A percentile compares a stretch with the other conserved stretches of the same genome.
phyloP scores from a whole-genome alignment of 2,113 vertebrate species.

The Epinephelus cyanopodus region DNA sequence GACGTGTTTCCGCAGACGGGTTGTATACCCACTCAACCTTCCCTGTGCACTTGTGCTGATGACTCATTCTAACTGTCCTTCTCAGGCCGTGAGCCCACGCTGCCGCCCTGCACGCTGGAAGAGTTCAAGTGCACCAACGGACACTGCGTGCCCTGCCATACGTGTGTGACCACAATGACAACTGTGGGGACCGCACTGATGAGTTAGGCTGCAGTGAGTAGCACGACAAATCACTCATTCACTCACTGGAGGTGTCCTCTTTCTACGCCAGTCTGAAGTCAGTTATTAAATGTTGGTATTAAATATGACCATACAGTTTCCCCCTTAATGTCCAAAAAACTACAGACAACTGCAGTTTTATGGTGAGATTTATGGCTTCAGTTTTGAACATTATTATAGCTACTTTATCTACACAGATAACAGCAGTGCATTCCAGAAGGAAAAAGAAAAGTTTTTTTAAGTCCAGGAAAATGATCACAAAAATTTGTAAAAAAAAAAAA shows the following conservation, averaged over 20 bases:
- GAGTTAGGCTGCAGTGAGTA: slow-evolving; percentile 95
- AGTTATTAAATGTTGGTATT: not conserved
- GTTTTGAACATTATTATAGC: not conserved
- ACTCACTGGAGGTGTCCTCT: not conserved
- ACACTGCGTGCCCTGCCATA: slow-evolving; percentile 88
- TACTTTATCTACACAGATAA: not conserved
- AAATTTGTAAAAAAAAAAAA: no score
- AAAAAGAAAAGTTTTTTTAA: not conserved
- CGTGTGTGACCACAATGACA: slow-evolving; percentile 92
- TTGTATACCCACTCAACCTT: slow-evolving; percentile 21
- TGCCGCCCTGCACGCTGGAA: slow-evolving; percentile 87
- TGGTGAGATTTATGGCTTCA: not conserved
- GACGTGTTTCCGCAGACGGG: not conserved
- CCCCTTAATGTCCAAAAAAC: not conserved
- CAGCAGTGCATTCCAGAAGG: not conserved
- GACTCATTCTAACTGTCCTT: slow-evolving; percentile 38
- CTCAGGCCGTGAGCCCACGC: slow-evolving; percentile 88
- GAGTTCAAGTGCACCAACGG: slow-evolving; percentile 93
- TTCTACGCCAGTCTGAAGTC: not conserved
- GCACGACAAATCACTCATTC: not conserved
- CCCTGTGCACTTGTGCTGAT: slow-evolving; percentile 19
- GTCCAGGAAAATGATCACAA: not conserved
- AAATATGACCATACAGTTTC: not conserved
- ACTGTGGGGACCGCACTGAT: slow-evolving; percentile 92
- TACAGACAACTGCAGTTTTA: not conserved